Conservation (phyloP, 2,888 invertebrate genomes). For the Rhabditoides inermis region DNA sequence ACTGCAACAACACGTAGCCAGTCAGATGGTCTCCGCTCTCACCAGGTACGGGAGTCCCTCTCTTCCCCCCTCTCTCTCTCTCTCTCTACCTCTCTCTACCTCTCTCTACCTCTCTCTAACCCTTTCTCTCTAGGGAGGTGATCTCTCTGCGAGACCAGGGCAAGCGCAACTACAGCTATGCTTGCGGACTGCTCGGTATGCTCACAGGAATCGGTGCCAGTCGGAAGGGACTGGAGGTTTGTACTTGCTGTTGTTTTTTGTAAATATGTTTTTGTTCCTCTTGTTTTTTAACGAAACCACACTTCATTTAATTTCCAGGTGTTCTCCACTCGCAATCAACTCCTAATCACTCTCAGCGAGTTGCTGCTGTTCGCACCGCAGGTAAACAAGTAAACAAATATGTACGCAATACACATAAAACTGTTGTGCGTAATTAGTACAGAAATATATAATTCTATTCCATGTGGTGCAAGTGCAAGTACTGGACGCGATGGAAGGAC, state of each 20-base stretch:
- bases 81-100: no score
- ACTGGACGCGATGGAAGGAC: constrained; percentile 41
- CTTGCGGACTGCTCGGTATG: constrained; percentile 46
- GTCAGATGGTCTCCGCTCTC: constrained; percentile 47
- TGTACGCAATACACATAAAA: neutral
- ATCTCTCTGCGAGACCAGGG: constrained; percentile 33
- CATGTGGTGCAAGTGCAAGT: constrained; percentile 43
- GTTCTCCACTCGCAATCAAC: constrained; percentile 17
- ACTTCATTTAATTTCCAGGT: constrained; percentile 51
- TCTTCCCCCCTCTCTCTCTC: no score
- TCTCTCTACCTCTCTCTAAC: no score
- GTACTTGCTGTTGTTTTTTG: constrained; percentile 3
- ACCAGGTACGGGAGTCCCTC: constrained; percentile 34
- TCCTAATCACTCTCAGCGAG: constrained; percentile 43
- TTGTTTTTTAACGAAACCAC: neutral
- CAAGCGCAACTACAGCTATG: constrained; percentile 49
- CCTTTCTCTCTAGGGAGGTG: no score
- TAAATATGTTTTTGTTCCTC: neutral
- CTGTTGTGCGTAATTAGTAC: constrained; percentile 2
- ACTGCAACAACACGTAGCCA: constrained; percentile 48
- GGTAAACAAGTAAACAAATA: constrained; percentile 7
- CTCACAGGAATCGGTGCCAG: constrained; percentile 53
- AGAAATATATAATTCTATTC: neutral
- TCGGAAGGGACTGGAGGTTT: constrained; percentile 67
- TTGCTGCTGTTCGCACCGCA: constrained; percentile 46